These are phyloP conservation scores for Crax fasciolata DNA, from an alignment of 2,797 vertebrate species.

Conservation along the genomic window DNA sequence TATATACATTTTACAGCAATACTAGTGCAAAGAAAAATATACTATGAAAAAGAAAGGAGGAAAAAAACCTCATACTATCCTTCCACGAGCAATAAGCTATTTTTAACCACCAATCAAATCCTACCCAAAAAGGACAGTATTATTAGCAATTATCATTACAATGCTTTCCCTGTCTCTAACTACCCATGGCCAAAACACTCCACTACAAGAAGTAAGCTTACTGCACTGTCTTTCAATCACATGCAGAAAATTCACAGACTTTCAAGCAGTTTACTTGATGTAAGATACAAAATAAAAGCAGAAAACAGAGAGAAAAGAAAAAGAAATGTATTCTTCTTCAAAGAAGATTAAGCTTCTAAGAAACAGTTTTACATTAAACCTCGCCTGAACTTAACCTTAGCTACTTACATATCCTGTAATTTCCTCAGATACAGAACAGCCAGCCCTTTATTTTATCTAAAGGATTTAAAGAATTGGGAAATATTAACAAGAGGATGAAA, in stretches of 20 bases:
- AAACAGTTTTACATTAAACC: neutral
- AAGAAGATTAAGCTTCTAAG: neutral
- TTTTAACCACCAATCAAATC: neutral
- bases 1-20: neutral
- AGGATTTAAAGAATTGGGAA: neutral
- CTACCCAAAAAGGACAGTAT: neutral
- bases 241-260: neutral
- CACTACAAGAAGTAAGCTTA: neutral
- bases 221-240: neutral
- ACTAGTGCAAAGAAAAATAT: neutral
- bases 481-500: neutral
- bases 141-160: neutral
- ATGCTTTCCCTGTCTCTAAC: neutral
- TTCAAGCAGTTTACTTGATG: neutral
- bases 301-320: neutral
- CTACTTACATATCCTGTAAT: neutral
- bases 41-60: neutral
- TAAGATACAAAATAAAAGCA: conserved; percentile 3
- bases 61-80: neutral
- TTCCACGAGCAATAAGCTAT: neutral
- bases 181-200: neutral
- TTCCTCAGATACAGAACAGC: neutral
- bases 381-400: neutral
- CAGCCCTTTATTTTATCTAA: neutral
- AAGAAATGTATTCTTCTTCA: neutral